These are phyloP conservation scores for Villa cingulata DNA, from an alignment of 2,888 invertebrate genomes.

Conservation along the genomic window DNA sequence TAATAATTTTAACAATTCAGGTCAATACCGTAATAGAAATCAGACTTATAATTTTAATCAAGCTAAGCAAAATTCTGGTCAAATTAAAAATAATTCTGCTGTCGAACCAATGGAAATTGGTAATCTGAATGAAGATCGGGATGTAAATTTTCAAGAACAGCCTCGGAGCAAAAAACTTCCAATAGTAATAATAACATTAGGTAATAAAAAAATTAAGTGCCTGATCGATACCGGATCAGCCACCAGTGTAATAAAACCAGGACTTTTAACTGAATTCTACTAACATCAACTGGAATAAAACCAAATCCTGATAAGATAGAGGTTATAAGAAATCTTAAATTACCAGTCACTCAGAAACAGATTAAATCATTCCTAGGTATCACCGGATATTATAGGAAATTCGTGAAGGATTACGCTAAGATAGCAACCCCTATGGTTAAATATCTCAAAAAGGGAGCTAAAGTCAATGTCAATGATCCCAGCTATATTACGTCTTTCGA, in stretches of 20 bases:
- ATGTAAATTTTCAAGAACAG: constrained; percentile 7
- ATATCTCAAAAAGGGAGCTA: neutral
- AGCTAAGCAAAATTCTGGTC: constrained; percentile 1
- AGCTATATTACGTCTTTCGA: constrained; percentile 1
- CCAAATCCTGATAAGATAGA: constrained; percentile 11
- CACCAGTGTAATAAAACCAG: neutral
- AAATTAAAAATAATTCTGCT: neutral
- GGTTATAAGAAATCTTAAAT: constrained; percentile 2
- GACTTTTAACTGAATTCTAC: constrained; percentile 1
- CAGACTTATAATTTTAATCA: neutral
- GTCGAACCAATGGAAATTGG: constrained; percentile 5
- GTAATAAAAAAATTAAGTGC: neutral
- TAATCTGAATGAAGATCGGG: neutral
- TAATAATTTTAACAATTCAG: neutral
- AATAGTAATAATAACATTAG: neutral
- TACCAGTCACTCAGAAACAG: neutral
- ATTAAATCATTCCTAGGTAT: constrained; percentile 1
- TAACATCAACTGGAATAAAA: constrained; percentile 13
- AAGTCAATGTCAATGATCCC: constrained; percentile 2
- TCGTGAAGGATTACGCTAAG: constrained; percentile 1
- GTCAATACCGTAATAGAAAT: neutral
- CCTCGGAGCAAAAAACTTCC: neutral
- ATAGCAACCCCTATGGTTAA: neutral
- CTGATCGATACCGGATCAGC: neutral
- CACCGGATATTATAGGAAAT: neutral